Evolutionary conservation across 2,888 invertebrate species (phyloP).

Genomic region (Spicauda simplicius): DNA sequence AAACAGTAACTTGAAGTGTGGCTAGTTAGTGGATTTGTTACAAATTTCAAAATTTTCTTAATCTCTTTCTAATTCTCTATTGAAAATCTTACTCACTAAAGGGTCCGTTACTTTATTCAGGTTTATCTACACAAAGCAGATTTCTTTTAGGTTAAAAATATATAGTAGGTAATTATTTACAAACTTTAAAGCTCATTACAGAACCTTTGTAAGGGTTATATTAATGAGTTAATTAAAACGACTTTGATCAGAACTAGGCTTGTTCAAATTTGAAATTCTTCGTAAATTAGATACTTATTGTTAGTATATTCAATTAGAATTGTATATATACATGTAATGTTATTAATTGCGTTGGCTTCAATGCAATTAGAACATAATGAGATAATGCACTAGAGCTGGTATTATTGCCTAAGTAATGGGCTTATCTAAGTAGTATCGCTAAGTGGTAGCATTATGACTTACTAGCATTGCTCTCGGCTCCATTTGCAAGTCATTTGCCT

Average conservation of each 20-base stretch:
- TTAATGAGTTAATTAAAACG: conserved; percentile 3
- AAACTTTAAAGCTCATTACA: not conserved
- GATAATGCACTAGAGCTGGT: conserved; percentile 15
- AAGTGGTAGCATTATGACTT: not conserved
- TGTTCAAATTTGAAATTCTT: not conserved
- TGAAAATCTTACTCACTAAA: no score
- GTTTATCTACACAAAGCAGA: no score
- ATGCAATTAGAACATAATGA: conserved; percentile 27
- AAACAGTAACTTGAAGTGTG: no score
- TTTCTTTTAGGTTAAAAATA: not conserved
- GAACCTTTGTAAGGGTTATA: not conserved
- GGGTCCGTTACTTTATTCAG: no score
- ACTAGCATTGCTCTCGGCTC: not conserved
- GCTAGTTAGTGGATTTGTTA: no score
- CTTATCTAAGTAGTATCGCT: conserved; percentile 12
- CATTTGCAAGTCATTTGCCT: not conserved
- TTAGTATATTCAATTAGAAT: not conserved
- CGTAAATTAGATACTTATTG: not conserved
- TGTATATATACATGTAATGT: not conserved
- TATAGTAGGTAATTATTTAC: not conserved
- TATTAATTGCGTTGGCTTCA: conserved; percentile 9
- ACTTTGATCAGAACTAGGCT: not conserved
- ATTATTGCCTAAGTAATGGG: conserved; percentile 26
- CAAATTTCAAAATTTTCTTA: no score
- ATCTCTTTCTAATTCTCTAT: no score